Evolutionary conservation across 2,113 vertebrate genomes (phyloP).

Genomic region (Osmerus mordax): DNA sequence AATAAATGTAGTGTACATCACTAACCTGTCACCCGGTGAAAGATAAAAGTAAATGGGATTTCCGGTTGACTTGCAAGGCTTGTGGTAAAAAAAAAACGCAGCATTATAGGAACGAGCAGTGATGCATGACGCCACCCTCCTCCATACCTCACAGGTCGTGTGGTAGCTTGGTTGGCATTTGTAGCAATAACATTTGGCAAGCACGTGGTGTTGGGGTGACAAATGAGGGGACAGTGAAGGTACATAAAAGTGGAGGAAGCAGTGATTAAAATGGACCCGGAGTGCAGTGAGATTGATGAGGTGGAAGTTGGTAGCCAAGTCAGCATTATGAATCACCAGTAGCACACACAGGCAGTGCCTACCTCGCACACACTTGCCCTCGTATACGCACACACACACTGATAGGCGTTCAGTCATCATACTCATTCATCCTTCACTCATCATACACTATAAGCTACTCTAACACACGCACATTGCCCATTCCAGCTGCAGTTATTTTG

Average conservation of each 20-base stretch:
- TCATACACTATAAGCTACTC: no score
- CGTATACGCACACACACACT: neutral
- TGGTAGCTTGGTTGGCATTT: constrained; percentile 27
- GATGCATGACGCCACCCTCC: constrained; percentile 7
- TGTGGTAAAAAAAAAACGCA: neutral
- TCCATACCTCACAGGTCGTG: neutral
- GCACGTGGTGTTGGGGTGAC: constrained; percentile 31
- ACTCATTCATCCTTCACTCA: neutral
- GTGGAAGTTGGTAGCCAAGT: constrained; percentile 31
- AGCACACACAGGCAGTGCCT: neutral
- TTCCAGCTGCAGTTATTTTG: neutral
- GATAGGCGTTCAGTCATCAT: neutral
- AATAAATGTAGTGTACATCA: neutral
- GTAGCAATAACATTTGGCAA: constrained; percentile 34
- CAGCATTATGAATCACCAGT: constrained; percentile 27
- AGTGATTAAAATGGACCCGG: constrained; percentile 45
- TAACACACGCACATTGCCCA: neutral
- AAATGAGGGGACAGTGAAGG: constrained; percentile 33
- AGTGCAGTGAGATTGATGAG: constrained; percentile 30
- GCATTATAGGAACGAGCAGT: neutral
- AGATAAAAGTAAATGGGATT: neutral
- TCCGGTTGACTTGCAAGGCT: constrained; percentile 10
- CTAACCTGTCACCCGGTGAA: neutral
- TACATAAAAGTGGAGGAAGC: constrained; percentile 31
- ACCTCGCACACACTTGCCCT: neutral